Percentiles rank a stretch among this genome's conserved stretches.
Evolutionary conservation across 2,888 invertebrate species (phyloP).

Genomic region (Stegophylla sp.): DNA sequence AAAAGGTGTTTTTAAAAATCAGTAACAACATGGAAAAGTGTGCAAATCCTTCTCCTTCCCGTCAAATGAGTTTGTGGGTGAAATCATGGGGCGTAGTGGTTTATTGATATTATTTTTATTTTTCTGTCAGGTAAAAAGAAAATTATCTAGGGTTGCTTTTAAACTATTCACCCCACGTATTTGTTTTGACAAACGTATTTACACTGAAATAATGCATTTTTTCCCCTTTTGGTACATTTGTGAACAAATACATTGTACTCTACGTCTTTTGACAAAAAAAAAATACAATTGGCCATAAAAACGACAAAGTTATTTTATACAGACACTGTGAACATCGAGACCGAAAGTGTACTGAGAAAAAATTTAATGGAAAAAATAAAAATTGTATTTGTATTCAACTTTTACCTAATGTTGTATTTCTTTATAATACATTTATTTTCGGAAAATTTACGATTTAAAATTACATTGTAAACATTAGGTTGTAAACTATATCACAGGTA

Average conservation of each 20-base stretch:
- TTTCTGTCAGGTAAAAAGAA: neutral
- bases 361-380: too few relatives aligned
- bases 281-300: neutral
- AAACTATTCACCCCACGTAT: neutral
- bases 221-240: neutral
- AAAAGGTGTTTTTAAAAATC: neutral
- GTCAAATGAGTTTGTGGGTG: neutral
- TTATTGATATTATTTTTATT: constrained; percentile 6
- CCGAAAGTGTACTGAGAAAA: too few relatives aligned
- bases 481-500: too few relatives aligned
- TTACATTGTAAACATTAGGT: too few relatives aligned
- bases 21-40: neutral
- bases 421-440: too few relatives aligned
- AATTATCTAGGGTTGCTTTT: constrained; percentile 17
- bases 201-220: constrained; percentile 14
- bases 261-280: neutral
- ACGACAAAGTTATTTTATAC: neutral
- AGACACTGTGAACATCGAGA: neutral
- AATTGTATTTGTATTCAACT: too few relatives aligned
- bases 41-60: neutral
- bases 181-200: constrained; percentile 41
- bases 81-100: neutral
- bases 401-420: too few relatives aligned
- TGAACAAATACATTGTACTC: neutral
- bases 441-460: too few relatives aligned